Conservation (phyloP, 1,140 invertebrate genomes). For the Paralvinella palmiformis region DNA sequence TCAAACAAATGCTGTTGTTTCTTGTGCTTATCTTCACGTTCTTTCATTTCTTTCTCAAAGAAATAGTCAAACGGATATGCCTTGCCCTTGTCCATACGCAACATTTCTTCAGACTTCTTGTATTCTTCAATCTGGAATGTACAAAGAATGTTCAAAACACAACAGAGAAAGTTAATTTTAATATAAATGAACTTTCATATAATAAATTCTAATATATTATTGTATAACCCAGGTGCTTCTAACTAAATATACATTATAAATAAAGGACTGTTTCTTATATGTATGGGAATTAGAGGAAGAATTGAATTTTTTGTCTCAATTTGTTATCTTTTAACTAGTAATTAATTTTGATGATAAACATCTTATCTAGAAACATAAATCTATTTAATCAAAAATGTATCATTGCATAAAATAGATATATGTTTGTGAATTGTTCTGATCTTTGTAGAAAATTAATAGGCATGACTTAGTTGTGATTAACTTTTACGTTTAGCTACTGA, state of each 20-base stretch:
- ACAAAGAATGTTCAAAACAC: constrained; percentile 12
- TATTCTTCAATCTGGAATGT: constrained; percentile 43
- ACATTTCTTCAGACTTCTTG: constrained; percentile 39
- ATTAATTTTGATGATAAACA: too few species aligned
- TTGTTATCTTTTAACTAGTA: too few species aligned
- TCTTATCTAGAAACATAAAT: too few species aligned
- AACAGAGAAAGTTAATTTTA: constrained; percentile 1
- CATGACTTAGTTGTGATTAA: too few species aligned
- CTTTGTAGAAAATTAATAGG: too few species aligned
- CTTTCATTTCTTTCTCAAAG: constrained; percentile 22
- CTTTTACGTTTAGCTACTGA: too few species aligned
- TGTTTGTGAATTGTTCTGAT: too few species aligned
- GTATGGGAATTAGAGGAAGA: not conserved
- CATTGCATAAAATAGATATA: too few species aligned
- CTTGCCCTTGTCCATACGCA: constrained; percentile 36
- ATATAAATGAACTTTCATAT: not conserved
- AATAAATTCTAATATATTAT: not conserved
- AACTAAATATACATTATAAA: not conserved
- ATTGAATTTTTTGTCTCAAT: not conserved
- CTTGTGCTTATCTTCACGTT: too few species aligned
- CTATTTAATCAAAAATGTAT: too few species aligned
- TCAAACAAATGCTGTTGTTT: too few species aligned
- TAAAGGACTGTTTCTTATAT: not conserved
- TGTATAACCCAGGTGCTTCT: not conserved
- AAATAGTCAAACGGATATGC: constrained; percentile 60